Conservation (phyloP, 2,888 invertebrate species). For the Cantharis lateralis region DNA sequence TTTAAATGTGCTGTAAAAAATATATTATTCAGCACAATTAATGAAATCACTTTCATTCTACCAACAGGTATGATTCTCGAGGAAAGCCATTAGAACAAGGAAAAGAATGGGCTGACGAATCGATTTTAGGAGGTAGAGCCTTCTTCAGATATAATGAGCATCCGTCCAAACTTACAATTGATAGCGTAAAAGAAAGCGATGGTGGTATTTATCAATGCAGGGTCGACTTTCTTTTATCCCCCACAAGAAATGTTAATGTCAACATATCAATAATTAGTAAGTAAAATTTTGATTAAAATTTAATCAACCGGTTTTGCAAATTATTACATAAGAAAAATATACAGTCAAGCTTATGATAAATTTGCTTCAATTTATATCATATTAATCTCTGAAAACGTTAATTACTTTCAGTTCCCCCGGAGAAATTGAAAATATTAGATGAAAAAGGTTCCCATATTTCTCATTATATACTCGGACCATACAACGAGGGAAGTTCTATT, state of each 20-base stretch:
- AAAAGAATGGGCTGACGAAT: conserved; percentile 80
- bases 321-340: not conserved
- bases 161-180: conserved; percentile 77
- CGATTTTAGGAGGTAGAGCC: conserved; percentile 74
- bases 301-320: not conserved
- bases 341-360: not conserved
- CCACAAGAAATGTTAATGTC: conserved; percentile 84
- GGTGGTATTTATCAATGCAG: conserved; percentile 85
- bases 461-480: conserved; percentile 80
- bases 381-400: not conserved
- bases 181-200: conserved; percentile 74
- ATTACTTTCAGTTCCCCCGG: conserved; percentile 74
- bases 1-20: not conserved
- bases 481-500: conserved; percentile 80
- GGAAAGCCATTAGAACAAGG: conserved; percentile 76
- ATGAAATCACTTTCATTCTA: conserved; percentile 17
- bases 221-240: conserved; percentile 88
- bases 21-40: not conserved
- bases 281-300: conserved; percentile 51
- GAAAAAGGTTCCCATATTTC: conserved; percentile 77
- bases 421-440: conserved; percentile 78
- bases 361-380: not conserved
- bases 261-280: conserved; percentile 89
- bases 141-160: conserved; percentile 76
- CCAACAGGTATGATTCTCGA: conserved; percentile 73